Conservation (phyloP, 1,140 invertebrate genomes). For the Rhopalosiphum padi region DNA sequence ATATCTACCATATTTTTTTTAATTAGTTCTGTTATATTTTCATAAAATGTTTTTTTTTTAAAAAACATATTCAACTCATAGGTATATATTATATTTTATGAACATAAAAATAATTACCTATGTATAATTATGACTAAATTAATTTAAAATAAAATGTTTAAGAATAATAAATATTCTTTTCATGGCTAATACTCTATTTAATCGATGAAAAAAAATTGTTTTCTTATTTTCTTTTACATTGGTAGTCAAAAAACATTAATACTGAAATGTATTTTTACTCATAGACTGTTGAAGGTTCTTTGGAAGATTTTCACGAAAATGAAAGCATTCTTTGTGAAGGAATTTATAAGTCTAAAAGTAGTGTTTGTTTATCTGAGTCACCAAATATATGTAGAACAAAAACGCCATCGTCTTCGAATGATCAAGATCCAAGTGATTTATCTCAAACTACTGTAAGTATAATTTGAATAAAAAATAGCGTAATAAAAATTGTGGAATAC, state of each 20-base stretch:
- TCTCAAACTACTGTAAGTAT: conserved; percentile 44
- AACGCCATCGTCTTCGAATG: conserved; percentile 52
- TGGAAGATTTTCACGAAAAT: conserved; percentile 49
- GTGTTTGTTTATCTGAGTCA: conserved; percentile 34
- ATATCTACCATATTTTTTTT: neutral
- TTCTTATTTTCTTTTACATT: neutral
- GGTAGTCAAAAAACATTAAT: neutral
- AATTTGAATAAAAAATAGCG: neutral
- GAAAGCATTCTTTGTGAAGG: conserved; percentile 25
- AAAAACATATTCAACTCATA: neutral
- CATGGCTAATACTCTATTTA: too few relatives aligned
- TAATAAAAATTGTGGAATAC: neutral
- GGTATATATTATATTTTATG: neutral
- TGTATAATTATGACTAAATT: too few relatives aligned
- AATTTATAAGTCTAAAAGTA: conserved; percentile 51
- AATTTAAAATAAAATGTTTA: too few relatives aligned
- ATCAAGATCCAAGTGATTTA: conserved; percentile 50
- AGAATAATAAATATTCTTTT: too few relatives aligned
- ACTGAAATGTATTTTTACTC: neutral
- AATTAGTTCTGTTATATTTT: neutral
- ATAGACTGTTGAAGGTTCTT: neutral
- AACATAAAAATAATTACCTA: neutral
- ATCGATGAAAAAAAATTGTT: too few relatives aligned
- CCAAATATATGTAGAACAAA: conserved; percentile 35
- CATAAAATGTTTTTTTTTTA: too few relatives aligned